These are phyloP conservation scores for Ochropleura leucogaster DNA, from an alignment of 2,888 invertebrate genomes.

Conservation along the genomic window DNA sequence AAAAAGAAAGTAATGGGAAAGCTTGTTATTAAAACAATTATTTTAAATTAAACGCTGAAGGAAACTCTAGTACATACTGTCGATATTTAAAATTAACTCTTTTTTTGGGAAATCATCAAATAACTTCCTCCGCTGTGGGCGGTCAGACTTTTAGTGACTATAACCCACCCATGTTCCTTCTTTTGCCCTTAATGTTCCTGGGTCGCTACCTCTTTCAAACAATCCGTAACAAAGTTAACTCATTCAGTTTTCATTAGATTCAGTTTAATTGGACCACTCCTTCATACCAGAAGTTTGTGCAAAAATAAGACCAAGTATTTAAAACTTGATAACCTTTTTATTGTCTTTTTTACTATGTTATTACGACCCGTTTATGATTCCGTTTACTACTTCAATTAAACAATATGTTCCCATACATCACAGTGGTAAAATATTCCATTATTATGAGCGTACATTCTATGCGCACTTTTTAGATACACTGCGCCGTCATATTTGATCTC, in stretches of 20 bases:
- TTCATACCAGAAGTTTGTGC: no score
- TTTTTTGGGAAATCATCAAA: no score
- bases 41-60: background rate
- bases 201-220: no score
- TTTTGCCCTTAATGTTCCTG: no score
- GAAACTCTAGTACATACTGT: background rate
- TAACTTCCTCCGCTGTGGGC: no score
- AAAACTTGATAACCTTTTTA: background rate
- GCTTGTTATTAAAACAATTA: background rate
- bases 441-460: conserved; percentile 30
- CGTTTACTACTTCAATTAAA: conserved; percentile 27
- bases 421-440: conserved; percentile 34
- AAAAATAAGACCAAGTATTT: background rate
- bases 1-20: background rate
- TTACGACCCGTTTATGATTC: conserved; percentile 20
- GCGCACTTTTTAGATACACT: conserved; percentile 30
- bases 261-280: no score
- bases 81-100: background rate
- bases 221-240: no score
- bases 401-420: conserved; percentile 14
- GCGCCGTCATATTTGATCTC: conserved; percentile 56
- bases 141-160: no score
- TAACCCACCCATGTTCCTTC: no score
- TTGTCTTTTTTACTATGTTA: conserved; percentile 8
- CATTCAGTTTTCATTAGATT: no score